Evolutionary conservation across 1,140 invertebrate genomes (phyloP), one percentile per base, ranked within the genome.

Genomic region (Ctenoplectra terminalis): DNA sequence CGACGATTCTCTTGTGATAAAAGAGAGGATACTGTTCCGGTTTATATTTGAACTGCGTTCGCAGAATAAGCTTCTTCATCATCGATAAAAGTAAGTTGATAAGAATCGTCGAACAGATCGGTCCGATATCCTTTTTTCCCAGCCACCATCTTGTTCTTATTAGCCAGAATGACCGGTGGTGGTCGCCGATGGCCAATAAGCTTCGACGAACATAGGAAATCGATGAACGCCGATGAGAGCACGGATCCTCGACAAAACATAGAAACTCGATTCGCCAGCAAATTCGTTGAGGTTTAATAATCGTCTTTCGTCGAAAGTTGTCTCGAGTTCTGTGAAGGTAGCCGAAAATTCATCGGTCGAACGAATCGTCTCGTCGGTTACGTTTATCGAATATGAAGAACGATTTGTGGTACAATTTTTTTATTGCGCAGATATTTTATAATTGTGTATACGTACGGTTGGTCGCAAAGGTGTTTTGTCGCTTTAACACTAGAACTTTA

Each of bases 11-110:
- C 8, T 15, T 2, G n/a, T 13, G 26, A 15, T 17, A 60, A 31
- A 40, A 58, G n/a, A 20, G 67, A 20, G n/a, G 50, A 52, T 63
- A 61, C 7, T 26, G 6, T 37, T 31, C 31, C 40, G 40, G 54
- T 78, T 70, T 72, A 72, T 61, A 63, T 40, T 79, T 31, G 66
- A 72, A 31, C 43, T 31, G 46, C 17, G 26, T 69, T 43, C 34
- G 34, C 29, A 2, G 56, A 72, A 61, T 79, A 79, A 79, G 58
- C 77, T 79, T 31, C 69, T 63, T 61, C 46, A 43, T 79, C 56
- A 50, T 63, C 69, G 69, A 79, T 70, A 58, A 72, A 79, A 72
- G 20, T 34, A 48, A 52, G 69, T 72, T 79, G 77, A 79, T 77
- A 77, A 77, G 75, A 77, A 69, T 69, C 64, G 52, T 58, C 31